Conservation (phyloP, 1,140 invertebrate genomes). For the Neodiprion fabricii region DNA sequence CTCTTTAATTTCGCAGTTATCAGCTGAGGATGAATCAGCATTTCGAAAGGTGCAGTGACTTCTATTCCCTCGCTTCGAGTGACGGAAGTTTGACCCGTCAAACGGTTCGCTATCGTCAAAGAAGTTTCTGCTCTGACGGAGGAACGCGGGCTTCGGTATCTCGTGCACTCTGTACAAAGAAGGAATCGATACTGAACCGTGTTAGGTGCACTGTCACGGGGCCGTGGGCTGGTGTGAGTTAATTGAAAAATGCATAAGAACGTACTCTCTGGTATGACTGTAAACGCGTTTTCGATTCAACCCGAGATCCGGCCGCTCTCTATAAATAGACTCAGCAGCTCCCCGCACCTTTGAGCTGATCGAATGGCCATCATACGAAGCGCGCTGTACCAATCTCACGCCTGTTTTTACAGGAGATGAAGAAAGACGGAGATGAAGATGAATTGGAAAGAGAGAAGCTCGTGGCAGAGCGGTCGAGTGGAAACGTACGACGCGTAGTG, state of each 20-base stretch:
- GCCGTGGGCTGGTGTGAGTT: not conserved
- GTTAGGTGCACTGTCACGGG: not conserved
- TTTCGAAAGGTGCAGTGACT: too few relatives aligned
- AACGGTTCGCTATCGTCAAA: not conserved
- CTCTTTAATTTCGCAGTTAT: too few relatives aligned
- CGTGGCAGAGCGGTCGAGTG: not conserved
- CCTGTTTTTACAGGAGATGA: not conserved
- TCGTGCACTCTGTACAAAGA: not conserved
- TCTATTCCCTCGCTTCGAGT: too few relatives aligned
- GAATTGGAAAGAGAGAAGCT: not conserved
- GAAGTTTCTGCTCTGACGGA: not conserved
- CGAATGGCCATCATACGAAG: not conserved
- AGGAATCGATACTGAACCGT: not conserved
- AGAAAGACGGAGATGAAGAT: too few relatives aligned
- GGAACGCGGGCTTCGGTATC: not conserved
- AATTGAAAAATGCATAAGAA: constrained; percentile 1
- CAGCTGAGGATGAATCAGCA: too few relatives aligned
- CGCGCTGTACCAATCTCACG: not conserved
- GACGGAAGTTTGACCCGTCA: too few relatives aligned
- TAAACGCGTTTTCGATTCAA: not conserved
- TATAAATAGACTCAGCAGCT: not conserved
- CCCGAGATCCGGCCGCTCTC: not conserved
- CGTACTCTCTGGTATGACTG: not conserved
- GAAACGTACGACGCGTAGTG: too few relatives aligned
- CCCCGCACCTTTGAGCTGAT: not conserved